Evolutionary conservation across 2,888 invertebrate species (phyloP).

Genomic region (Eristalis intricaria): DNA sequence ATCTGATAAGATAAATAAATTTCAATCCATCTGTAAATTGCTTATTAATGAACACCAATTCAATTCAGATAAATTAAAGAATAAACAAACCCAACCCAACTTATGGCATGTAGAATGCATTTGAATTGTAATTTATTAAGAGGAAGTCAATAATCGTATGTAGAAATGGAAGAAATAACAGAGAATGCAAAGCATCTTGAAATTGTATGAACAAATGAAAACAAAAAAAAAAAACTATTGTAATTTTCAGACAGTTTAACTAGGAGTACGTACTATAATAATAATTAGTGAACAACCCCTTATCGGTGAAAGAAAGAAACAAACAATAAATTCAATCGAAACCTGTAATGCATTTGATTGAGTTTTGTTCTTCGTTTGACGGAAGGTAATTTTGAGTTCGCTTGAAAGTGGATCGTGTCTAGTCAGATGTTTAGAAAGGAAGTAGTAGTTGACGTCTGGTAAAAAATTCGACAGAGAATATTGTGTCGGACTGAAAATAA

Average conservation of each 20-base stretch:
- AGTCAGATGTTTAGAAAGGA: too few species aligned
- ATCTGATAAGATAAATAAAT: constrained; percentile 19
- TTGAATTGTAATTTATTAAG: constrained; percentile 15
- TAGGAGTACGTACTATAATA: constrained; percentile 18
- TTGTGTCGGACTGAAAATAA: too few species aligned
- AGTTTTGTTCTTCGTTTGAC: not conserved
- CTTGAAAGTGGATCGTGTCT: too few species aligned
- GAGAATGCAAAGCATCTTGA: constrained; percentile 30
- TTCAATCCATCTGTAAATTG: constrained; percentile 46
- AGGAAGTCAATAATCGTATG: constrained; percentile 6
- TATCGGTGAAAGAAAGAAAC: constrained; percentile 45
- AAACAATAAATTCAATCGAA: constrained; percentile 43
- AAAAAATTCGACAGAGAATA: too few species aligned
- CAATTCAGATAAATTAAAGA: not conserved
- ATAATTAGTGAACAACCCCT: constrained; percentile 40
- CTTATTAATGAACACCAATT: constrained; percentile 54
- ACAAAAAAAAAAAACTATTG: constrained; percentile 11
- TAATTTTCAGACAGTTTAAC: constrained; percentile 39
- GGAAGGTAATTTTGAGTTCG: too few species aligned
- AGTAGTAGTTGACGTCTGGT: too few species aligned
- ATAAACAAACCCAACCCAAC: not conserved
- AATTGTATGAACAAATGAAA: constrained; percentile 33
- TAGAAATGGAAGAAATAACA: constrained; percentile 23
- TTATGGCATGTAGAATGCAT: constrained; percentile 35
- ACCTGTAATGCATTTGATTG: constrained; percentile 24